Base-by-base conservation (phyloP, 2,888 invertebrate genomes). In the Parascotia fuliginaria region DNA sequence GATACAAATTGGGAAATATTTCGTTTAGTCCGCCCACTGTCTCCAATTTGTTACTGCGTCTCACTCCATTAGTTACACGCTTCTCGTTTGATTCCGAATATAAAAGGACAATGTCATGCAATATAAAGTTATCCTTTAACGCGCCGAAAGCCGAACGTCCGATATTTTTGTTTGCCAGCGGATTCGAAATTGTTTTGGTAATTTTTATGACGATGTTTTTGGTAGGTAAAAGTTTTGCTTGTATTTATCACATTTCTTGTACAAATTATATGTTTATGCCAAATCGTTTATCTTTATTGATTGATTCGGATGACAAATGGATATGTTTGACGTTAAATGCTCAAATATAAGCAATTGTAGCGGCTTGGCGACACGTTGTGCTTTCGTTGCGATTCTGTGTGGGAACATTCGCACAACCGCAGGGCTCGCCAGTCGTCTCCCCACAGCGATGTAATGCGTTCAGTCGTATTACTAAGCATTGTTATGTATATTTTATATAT, bases 1-100 rank as follows among this genome's bases (percentile, higher is more conserved):
- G 72, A 68, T 74, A 77, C 68, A 75, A 82, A 79, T 81, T 77
- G 75, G 73, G 64, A 70, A 77, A 75, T 77, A 79, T 78, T 72
- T 72, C 72, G 73, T 70, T 82, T 77, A 74, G 73, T 61, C 34
- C 70, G 52, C 66, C 70, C 67, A 66, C 72, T 72, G 77, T 77
- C 72, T 72, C 63, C 75, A 75, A 79, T 82, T 79, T 75, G 76
- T 81, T 79, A 76, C 68, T 59, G 67, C 68, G 69, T 57, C 65
- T 70, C 69, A 65, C 62, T 76, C 79, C 77, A 81, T 83, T 82
- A 79, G 77, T 73, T 71, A 67, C 68, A 70, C 65, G 65, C 48
- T 63, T 28, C 42, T 46, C 55, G 58, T 69, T 71, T 69, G 70
- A 73, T 68, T 65, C 42, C 44, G 34, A 44, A 43, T 37, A 46